Evolutionary conservation across 2,797 vertebrate species (phyloP).

Genomic region (Characodon lateralis): DNA sequence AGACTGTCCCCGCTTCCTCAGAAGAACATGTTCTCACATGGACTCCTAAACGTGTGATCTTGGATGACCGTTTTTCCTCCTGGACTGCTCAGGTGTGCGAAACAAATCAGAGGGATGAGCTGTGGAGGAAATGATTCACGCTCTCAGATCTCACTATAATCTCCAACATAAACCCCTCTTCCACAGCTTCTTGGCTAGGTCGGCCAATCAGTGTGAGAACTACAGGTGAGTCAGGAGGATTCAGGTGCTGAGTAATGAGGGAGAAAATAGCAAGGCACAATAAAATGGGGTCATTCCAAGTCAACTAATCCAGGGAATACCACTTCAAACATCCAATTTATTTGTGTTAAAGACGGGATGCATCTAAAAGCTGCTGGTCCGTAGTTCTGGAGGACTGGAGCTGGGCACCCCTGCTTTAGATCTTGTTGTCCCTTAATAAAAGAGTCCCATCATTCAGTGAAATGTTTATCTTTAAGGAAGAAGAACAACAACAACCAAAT

Average conservation of each 20-base stretch:
- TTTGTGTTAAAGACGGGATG: not conserved
- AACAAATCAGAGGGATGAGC: conserved; percentile 9
- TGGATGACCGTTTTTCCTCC: not conserved
- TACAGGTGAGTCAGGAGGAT: conserved; percentile 27
- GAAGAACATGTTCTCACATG: not conserved
- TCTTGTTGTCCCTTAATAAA: too few species aligned
- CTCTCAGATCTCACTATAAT: conserved; percentile 11
- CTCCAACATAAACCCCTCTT: conserved; percentile 1
- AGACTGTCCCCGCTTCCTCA: not conserved
- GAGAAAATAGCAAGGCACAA: not conserved
- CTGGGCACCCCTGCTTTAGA: too few species aligned
- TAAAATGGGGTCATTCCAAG: not conserved
- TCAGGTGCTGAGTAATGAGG: not conserved
- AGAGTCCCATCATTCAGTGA: too few species aligned
- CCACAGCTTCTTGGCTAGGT: not conserved
- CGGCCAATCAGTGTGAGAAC: conserved; percentile 12
- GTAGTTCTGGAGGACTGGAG: too few species aligned
- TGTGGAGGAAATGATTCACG: not conserved
- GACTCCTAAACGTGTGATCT: not conserved
- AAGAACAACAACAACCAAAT: too few species aligned
- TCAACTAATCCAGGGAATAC: not conserved
- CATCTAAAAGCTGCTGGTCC: not conserved
- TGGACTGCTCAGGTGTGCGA: not conserved
- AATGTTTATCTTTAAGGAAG: too few species aligned
- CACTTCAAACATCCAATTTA: not conserved